These are phyloP conservation scores for Myzus persicae DNA, from an alignment of 1,140 invertebrate species.

Conservation along the genomic window DNA sequence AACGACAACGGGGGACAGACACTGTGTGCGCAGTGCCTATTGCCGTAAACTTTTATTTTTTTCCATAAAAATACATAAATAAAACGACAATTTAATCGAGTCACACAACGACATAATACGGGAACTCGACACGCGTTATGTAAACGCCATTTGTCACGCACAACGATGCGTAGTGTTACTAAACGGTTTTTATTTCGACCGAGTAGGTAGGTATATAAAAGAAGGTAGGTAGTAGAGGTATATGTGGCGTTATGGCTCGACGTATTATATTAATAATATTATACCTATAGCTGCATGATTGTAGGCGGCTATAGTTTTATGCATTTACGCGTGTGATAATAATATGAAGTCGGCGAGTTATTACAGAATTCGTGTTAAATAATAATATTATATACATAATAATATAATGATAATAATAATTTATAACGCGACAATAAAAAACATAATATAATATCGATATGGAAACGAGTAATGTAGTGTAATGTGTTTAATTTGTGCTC, in stretches of 20 bases:
- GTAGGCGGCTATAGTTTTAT: not conserved
- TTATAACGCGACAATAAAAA: not conserved
- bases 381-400: not conserved
- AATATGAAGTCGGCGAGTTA: not conserved
- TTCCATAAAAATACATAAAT: not conserved
- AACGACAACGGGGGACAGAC: not conserved
- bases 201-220: not conserved
- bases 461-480: not conserved
- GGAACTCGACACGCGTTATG: not conserved
- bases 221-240: not conserved
- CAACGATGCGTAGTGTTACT: not conserved
- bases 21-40: not conserved
- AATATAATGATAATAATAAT: too few species aligned
- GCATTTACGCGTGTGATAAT: not conserved
- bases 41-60: not conserved
- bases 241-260: not conserved
- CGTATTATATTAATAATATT: not conserved
- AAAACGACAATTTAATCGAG: conserved; percentile 21
- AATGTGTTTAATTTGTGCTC: not conserved
- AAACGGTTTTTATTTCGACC: not conserved
- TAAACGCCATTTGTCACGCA: not conserved
- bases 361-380: not conserved
- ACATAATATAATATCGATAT: not conserved
- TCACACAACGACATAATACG: not conserved
- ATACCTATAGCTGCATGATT: not conserved